Conservation (phyloP, 2,797 vertebrate genomes). For the Lithobates pipiens region DNA sequence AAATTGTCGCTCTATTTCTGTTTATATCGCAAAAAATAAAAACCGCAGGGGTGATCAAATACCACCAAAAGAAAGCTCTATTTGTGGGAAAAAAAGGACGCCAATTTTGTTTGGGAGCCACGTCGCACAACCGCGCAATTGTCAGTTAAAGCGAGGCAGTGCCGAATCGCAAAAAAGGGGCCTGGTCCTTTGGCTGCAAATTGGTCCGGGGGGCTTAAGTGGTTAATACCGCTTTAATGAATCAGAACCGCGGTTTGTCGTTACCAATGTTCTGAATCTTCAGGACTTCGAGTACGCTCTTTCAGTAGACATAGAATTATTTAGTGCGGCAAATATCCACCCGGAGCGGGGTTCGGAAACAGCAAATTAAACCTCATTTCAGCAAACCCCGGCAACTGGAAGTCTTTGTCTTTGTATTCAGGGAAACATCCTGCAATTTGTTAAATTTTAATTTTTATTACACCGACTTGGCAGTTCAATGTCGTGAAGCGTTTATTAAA, state of each 20-base stretch:
- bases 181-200: no score
- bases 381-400: constrained; percentile 25
- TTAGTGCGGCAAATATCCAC: constrained; percentile 2
- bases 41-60: no score
- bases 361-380: constrained; percentile 39
- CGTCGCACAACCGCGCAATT: no score
- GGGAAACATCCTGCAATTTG: constrained; percentile 37
- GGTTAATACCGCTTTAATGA: no score
- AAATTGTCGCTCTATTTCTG: no score
- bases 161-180: no score
- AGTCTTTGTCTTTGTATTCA: constrained; percentile 13
- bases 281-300: neutral
- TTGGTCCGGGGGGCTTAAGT: no score
- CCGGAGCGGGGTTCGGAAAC: constrained; percentile 5
- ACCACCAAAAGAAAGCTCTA: no score
- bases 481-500: constrained; percentile 53
- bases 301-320: constrained; percentile 6
- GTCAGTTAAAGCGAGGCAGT: no score
- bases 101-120: no score
- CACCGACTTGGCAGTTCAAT: constrained; percentile 36
- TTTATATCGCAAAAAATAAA: no score
- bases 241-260: neutral
- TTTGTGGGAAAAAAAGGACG: no score
- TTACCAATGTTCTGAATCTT: neutral
- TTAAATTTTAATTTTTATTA: constrained; percentile 54